phyloP scores from a whole-genome alignment of 2,888 invertebrate species.

The Byasa hedistus region DNA sequence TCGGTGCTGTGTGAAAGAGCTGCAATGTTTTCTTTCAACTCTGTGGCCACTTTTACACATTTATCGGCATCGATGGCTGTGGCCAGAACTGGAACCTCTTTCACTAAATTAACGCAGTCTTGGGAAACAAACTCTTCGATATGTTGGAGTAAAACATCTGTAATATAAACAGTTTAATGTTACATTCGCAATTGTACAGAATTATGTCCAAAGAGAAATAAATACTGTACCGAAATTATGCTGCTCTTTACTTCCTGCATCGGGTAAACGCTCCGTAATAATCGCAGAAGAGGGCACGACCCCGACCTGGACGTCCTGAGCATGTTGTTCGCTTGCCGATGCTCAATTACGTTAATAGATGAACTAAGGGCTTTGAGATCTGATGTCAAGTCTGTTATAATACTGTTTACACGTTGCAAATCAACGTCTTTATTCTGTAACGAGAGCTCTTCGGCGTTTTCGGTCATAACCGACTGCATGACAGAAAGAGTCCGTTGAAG shows the following conservation, averaged over 20 bases:
- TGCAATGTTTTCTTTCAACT: not conserved
- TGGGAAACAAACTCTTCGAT: slow-evolving; percentile 1
- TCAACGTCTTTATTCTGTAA: not conserved
- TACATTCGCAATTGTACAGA: too few relatives aligned
- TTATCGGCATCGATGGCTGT: not conserved
- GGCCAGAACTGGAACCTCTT: not conserved
- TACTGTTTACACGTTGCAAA: not conserved
- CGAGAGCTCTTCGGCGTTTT: not conserved
- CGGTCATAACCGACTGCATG: not conserved
- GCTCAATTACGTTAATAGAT: not conserved
- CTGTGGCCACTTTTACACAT: not conserved
- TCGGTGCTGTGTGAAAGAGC: not conserved
- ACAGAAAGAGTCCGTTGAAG: not conserved
- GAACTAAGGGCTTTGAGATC: not conserved
- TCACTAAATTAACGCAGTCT: not conserved
- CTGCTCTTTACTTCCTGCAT: not conserved
- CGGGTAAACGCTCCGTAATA: not conserved
- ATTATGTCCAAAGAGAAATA: not conserved
- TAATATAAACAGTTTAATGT: not conserved
- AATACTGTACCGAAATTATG: not conserved
- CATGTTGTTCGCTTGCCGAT: not conserved
- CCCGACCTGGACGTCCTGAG: not conserved
- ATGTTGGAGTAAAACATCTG: not conserved
- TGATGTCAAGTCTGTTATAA: not conserved
- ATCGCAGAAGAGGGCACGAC: not conserved